Evolutionary conservation across 2,797 vertebrate species (phyloP), one percentile per base, ranked within the genome.

Genomic region (Peromyscus eremicus): DNA sequence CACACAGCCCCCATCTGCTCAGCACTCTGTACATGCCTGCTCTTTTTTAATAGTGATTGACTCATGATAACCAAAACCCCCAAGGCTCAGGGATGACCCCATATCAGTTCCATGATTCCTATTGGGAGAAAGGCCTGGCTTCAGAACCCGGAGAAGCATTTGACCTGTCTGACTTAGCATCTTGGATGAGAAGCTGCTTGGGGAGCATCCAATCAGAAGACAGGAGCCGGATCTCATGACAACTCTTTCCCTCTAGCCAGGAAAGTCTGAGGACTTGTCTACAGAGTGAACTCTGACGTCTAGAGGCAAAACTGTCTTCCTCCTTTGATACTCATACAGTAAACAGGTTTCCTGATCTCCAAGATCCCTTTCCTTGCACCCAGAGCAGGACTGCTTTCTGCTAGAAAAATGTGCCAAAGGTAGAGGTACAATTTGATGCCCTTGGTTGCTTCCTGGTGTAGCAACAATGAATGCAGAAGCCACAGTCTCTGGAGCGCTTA

Each of bases 281-380:
- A 17, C 66, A 94, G 84, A 68, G 12, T 32, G 62, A 89, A 66
- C 57, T 66, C 82, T 76, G 34, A 66, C 82, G 4, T 83, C 90
- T 68, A 77, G 52, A 93, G 52, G 60, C 92, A 76, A 84, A 93
- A 62, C 92, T 91, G 40, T 86, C 89, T 96, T 93, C 92, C 57
- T 80, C n/a, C 21, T 73, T 94, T 81, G 90, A 90, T 32, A 66
- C 81, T 94, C 73, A 95, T 81, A 88, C 19, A 88, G 80, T 66
- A 55, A 88, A 94, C 94, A 91, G 43, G 70, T 43, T 68, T 75
- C 81, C 81, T 94, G 92, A 92, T 96, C 85, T 79, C 85, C 52
- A 52, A 52, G 83, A 90, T 81, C 90, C 34, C 83, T 83, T 85
- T 70, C 88, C 81, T 49, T 80, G 77, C 21, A 70, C n/a, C 7